These are phyloP conservation scores for Sthenelais limicola DNA, from an alignment of 2,888 invertebrate genomes.

Conservation along the genomic window DNA sequence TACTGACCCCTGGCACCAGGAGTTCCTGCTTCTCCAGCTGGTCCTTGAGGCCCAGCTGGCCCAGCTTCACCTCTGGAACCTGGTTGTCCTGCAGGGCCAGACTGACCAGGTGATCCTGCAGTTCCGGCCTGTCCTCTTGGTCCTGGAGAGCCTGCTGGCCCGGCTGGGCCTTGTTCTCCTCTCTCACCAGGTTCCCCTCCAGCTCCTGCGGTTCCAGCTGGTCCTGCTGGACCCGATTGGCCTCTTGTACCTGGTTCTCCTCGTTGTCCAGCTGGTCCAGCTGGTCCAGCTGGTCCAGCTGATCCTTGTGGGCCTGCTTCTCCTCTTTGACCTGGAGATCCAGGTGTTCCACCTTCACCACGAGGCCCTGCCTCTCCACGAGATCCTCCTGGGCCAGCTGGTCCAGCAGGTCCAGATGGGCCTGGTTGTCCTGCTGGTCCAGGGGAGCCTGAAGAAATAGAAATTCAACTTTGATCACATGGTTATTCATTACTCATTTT, in stretches of 20 bases:
- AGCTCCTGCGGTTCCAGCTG: slow-evolving; percentile 39
- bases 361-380: slow-evolving; percentile 45
- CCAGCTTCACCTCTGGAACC: slow-evolving; percentile 39
- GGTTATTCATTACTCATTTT: no score
- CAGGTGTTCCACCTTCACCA: slow-evolving; percentile 28
- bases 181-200: slow-evolving; percentile 49
- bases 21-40: slow-evolving; percentile 30
- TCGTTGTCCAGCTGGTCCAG: slow-evolving; percentile 38
- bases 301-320: slow-evolving; percentile 54
- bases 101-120: slow-evolving; percentile 41
- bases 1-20: no score
- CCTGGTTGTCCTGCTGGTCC: slow-evolving; percentile 45
- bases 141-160: slow-evolving; percentile 56
- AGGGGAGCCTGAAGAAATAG: slow-evolving; percentile 70
- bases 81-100: slow-evolving; percentile 44
- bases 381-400: slow-evolving; percentile 38
- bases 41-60: slow-evolving; percentile 26
- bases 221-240: slow-evolving; percentile 41
- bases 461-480: background rate
- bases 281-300: slow-evolving; percentile 47
- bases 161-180: slow-evolving; percentile 76
- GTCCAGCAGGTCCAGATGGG: slow-evolving; percentile 41
- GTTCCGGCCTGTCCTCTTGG: slow-evolving; percentile 39
- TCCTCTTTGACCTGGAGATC: slow-evolving; percentile 5
- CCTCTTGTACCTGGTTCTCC: slow-evolving; percentile 48